Base-by-base conservation (phyloP, 2,113 vertebrate genomes). In the Leuciscus idus region DNA sequence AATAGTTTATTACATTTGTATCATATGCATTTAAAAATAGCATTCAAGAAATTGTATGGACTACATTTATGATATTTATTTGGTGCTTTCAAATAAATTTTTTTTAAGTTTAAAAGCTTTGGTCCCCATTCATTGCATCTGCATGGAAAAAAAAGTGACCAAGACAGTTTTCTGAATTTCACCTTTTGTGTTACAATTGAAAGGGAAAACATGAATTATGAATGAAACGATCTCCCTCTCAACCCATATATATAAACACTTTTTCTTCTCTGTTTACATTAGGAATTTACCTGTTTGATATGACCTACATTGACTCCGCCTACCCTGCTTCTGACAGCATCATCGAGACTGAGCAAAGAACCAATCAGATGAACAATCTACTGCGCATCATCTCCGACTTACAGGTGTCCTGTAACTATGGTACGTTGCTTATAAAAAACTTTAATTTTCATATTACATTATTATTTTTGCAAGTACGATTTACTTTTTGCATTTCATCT, bases 331-430 rank as follows among this genome's bases (percentile, higher is more conserved):
- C 96, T 13, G 96, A 96, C 92, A 97, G 96, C 93, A 97, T 97
- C 91, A 96, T 97, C 92, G 96, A 97, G 91, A 97, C 96, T 0
- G 96, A 97, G 88, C 96, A 97, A 90, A 94, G 96, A 90, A 96
- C 96, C 87, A 97, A 97, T 89, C 96, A 97, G 88, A 97, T 97
- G 96, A 97, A 97, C 93, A 97, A 97, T 88, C 96, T 97, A 87
- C 95, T 97, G 36, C 94, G 96, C 89, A 95, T 97, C 91, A 97
- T 97, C 86, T 95, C 96, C 19, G 96, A 97, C 89, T 94, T 97
- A 62, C 96, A 97, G 92, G 94, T 96, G 90, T 97, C 96, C 92
- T 97, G 96, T 91, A 96, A 93, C 89, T 97, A 96, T 6, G 96
- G 96, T 97, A 86, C 86, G 96, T 95, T 64, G 57, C 36, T 52